A percentile compares a stretch with the other conserved stretches of the same genome.
These are phyloP conservation scores for Ectemnius lituratus DNA, from an alignment of 2,888 invertebrate species.

Conservation along the genomic window DNA sequence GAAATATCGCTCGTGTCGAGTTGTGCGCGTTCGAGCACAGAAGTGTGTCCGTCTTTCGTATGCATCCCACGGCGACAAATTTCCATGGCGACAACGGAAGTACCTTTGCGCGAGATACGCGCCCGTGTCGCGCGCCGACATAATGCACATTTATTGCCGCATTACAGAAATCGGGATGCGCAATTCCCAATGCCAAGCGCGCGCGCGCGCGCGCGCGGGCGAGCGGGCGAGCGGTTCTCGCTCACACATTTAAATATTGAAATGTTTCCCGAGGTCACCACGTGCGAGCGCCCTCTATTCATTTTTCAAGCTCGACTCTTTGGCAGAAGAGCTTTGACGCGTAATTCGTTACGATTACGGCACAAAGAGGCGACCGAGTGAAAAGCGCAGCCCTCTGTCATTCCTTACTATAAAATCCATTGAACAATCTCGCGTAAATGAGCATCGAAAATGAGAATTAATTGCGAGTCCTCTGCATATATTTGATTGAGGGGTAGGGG, in stretches of 20 bases:
- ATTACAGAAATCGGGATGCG: slow-evolving; percentile 1
- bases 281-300: slow-evolving; percentile 22
- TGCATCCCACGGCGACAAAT: slow-evolving; percentile 35
- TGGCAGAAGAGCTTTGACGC: background rate
- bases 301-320: slow-evolving; percentile 10
- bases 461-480: no score
- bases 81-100: slow-evolving; percentile 35
- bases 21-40: slow-evolving; percentile 14
- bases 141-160: slow-evolving; percentile 19
- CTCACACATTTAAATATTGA: background rate
- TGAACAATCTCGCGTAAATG: no score
- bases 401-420: no score
- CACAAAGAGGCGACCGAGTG: no score
- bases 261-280: slow-evolving; percentile 6
- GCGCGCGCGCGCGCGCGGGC: background rate
- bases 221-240: background rate
- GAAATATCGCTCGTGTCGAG: slow-evolving; percentile 32
- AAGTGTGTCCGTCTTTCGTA: slow-evolving; percentile 25
- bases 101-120: slow-evolving; percentile 30
- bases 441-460: no score
- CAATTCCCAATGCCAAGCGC: background rate
- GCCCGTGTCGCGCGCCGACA: slow-evolving; percentile 21
- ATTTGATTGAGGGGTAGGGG: background rate
- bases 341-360: no score
- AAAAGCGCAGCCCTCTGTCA: no score